Evolutionary conservation across 2,113 vertebrate species (phyloP).

Genomic region (Nothoprocta perdicaria): DNA sequence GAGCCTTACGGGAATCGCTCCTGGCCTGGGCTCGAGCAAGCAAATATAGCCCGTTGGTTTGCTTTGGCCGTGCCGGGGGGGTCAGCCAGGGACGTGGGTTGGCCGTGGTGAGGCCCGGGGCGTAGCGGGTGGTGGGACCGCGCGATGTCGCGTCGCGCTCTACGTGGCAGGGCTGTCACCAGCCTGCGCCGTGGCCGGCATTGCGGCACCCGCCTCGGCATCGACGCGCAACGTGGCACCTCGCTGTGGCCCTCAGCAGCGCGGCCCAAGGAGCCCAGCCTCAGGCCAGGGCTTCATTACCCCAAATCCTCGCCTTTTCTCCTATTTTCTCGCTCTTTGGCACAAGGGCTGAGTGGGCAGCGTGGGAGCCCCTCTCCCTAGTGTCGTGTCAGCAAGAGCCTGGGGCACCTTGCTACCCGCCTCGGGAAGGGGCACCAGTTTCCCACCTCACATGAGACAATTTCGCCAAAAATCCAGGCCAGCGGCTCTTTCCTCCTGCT

Average conservation of each 20-base stretch:
- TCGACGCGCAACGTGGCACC: fast-evolving
- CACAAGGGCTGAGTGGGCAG: neutral
- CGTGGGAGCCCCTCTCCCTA: too few species aligned
- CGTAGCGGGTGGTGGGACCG: too few species aligned
- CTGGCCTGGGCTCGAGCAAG: conserved; percentile 78
- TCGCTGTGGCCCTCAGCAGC: fast-evolving
- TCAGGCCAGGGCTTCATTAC: neutral
- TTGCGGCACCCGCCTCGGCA: fast-evolving
- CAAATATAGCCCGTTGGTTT: conserved; percentile 82
- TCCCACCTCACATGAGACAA: neutral
- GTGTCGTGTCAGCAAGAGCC: neutral
- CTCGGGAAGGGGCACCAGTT: too few species aligned
- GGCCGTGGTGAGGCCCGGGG: conserved; percentile 29
- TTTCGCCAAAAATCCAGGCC: neutral
- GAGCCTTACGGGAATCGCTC: conserved; percentile 81
- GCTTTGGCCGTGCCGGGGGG: conserved; percentile 75
- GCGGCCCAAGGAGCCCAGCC: fast-evolving
- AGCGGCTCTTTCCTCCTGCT: neutral
- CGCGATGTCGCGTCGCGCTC: too few species aligned
- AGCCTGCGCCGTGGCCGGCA: too few species aligned
- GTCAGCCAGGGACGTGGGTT: conserved; percentile 81
- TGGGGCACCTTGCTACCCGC: too few species aligned
- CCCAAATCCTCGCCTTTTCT: fast-evolving
- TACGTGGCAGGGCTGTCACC: too few species aligned
- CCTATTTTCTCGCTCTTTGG: neutral